Evolutionary conservation across 2,888 invertebrate genomes (phyloP).

Genomic region (Zonitis immaculata): DNA sequence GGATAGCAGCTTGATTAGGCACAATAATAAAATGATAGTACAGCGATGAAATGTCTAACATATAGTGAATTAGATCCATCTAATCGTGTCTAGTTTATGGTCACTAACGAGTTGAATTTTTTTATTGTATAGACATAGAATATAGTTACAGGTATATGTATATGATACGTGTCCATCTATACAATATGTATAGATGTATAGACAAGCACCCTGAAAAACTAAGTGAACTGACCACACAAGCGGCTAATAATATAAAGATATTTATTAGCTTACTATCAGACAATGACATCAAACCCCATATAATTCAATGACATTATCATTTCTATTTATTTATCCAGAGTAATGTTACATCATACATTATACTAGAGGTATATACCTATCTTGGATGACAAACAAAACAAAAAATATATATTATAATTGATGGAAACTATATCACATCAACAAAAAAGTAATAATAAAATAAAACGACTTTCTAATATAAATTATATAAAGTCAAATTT

Average conservation of each 20-base stretch:
- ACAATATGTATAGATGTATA: not conserved
- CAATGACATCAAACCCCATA: conserved; percentile 27
- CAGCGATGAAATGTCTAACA: conserved; percentile 5
- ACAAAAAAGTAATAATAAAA: no score
- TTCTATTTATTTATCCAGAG: conserved; percentile 21
- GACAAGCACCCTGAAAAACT: conserved; percentile 9
- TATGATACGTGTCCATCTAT: not conserved
- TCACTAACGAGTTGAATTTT: conserved; percentile 15
- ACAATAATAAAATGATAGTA: conserved; percentile 6
- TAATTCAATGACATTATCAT: conserved; percentile 28
- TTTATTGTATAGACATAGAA: not conserved
- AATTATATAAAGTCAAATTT: not conserved
- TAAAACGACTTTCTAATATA: not conserved
- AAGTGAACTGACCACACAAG: conserved; percentile 34
- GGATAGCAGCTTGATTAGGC: conserved; percentile 15
- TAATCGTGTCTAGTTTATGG: conserved; percentile 18
- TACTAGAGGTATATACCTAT: not conserved
- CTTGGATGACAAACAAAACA: not conserved
- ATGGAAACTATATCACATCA: no score
- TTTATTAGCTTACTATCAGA: conserved; percentile 33
- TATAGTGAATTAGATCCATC: conserved; percentile 15
- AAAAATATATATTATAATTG: not conserved
- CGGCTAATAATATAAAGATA: conserved; percentile 31
- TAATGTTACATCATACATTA: conserved; percentile 1
- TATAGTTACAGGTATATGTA: not conserved